Evolutionary conservation across 92 coral and sea anemone species (phyloP), one percentile per base, ranked within the genome.

Genomic region (Epizoanthus rinbou): DNA sequence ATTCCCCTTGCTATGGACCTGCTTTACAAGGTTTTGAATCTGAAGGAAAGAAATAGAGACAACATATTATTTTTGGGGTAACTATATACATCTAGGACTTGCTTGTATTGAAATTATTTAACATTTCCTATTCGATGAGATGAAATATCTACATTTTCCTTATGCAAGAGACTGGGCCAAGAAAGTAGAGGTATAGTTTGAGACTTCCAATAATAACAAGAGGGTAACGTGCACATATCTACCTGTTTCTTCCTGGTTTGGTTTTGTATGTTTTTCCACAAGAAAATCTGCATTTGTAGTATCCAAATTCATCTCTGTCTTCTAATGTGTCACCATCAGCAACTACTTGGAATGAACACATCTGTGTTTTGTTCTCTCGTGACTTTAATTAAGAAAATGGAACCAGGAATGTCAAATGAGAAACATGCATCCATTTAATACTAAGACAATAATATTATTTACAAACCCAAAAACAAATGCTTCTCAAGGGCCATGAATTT

Each of bases 251-350:
- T 21, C 78, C 78, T 69, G 69, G 85, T 69, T 81, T 81, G 56
- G 85, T 68, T 25, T 81, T 81, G 85, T 81, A 81, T 53, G 85
- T 81, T 69, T 81, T 67, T 16, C 85, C 85, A 68, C 85, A 81
- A 59, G 69, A 43, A 8, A 54, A 22, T 64, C 85, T 81, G 50
- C 85, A 69, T 81, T 62, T 81, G 85, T 68, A 81, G 62, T 81
- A 68, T 16, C 85, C 85, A 81, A 81, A 69, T 59, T 81, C 64
- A 57, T 69, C 73, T 70, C 69, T 67, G 69, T 69, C 85, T 53
- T 62, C 76, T 53, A 4, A 28, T 22, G 19, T 64, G 84, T 39
- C 84, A 53, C 37, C 69, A 31, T 63, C 78, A 68, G 85, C 73
- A 65, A n/a, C 78, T 67, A 65, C 85, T 56, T n/a, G n/a, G n/a